Conservation (phyloP, 2,113 vertebrate genomes). For the Forbesichthys agassizii region DNA sequence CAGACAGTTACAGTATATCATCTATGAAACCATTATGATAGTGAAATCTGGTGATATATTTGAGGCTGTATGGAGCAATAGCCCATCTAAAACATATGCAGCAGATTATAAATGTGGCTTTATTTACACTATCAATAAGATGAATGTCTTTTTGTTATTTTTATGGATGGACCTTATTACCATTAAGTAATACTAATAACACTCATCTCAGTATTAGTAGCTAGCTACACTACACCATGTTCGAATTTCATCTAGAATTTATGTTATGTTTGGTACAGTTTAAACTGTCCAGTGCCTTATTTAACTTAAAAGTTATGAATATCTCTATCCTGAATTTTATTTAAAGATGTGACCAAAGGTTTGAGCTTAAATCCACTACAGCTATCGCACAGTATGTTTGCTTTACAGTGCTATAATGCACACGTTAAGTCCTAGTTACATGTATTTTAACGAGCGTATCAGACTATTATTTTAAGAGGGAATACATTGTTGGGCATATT, state of each 20-base stretch:
- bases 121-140: too few species aligned
- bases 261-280: not conserved
- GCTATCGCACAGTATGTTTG: not conserved
- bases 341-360: constrained; percentile 54
- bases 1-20: not conserved
- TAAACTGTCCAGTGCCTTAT: constrained; percentile 69
- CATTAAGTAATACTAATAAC: constrained; percentile 21
- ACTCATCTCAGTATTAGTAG: constrained; percentile 35
- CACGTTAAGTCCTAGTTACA: not conserved
- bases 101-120: too few species aligned
- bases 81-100: too few species aligned
- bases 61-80: too few species aligned
- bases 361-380: constrained; percentile 25
- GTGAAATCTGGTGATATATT: not conserved
- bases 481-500: not conserved
- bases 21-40: not conserved
- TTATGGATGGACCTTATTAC: constrained; percentile 17
- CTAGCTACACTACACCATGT: constrained; percentile 63
- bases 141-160: too few species aligned
- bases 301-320: constrained; percentile 37
- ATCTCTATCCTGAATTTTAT: constrained; percentile 35
- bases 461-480: not conserved
- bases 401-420: constrained; percentile 17
- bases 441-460: constrained; percentile 5
- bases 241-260: constrained; percentile 5